These are phyloP conservation scores for Meteorus colon DNA, from an alignment of 2,888 invertebrate species.

Conservation along the genomic window DNA sequence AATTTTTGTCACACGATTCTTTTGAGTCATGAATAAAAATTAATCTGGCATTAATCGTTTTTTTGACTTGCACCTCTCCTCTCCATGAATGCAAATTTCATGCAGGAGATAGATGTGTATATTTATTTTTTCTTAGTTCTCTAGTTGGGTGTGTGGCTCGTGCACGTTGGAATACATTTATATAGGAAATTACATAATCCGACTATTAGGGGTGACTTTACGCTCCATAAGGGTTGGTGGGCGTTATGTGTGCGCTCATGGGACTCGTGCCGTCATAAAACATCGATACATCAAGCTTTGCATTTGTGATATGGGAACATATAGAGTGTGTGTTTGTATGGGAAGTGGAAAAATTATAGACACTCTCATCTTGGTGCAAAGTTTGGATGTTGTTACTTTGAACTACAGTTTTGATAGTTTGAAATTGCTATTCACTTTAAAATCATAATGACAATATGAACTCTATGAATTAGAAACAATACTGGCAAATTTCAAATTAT, in stretches of 20 bases:
- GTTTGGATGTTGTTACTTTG: too few relatives aligned
- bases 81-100: slow-evolving; percentile 43
- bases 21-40: slow-evolving; percentile 40
- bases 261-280: slow-evolving; percentile 64
- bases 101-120: slow-evolving; percentile 17
- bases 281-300: slow-evolving; percentile 74
- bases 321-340: slow-evolving; percentile 3
- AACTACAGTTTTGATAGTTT: too few relatives aligned
- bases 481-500: too few relatives aligned
- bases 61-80: slow-evolving; percentile 15
- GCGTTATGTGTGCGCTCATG: slow-evolving; percentile 67
- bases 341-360: too few relatives aligned
- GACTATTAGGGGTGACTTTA: slow-evolving; percentile 70
- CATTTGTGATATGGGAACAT: slow-evolving; percentile 72
- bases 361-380: too few relatives aligned
- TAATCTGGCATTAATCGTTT: slow-evolving; percentile 45
- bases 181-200: slow-evolving; percentile 64
- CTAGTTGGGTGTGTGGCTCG: slow-evolving; percentile 6
- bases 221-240: slow-evolving; percentile 57
- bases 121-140: background rate
- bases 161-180: slow-evolving; percentile 16
- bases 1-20: slow-evolving; percentile 21
- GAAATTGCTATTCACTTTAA: too few relatives aligned
- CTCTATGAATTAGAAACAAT: too few relatives aligned
- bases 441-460: too few relatives aligned